Evolutionary conservation across 2,888 invertebrate species (phyloP).

Genomic region (Toxonevra muliebris): DNA sequence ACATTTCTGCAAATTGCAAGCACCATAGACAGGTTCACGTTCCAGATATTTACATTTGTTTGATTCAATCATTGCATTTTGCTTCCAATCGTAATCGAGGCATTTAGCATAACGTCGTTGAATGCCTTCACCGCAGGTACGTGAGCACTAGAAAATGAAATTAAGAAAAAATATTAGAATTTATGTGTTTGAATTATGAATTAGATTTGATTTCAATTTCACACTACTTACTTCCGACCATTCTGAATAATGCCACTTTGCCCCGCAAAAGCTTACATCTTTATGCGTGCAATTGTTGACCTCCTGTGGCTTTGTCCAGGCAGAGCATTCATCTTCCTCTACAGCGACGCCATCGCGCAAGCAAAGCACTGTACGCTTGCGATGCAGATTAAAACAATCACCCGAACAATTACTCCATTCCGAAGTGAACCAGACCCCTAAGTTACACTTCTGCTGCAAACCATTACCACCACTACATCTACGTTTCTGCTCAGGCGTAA

Average conservation of each 20-base stretch:
- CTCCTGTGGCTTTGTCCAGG: conserved; percentile 72
- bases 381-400: conserved; percentile 57
- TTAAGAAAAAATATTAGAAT: conserved; percentile 5
- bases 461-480: conserved; percentile 67
- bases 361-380: conserved; percentile 51
- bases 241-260: conserved; percentile 69
- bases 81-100: conserved; percentile 60
- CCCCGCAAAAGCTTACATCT: conserved; percentile 52
- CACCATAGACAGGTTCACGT: conserved; percentile 64
- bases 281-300: conserved; percentile 70
- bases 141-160: conserved; percentile 66
- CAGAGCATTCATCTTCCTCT: conserved; percentile 64
- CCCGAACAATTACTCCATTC: conserved; percentile 69
- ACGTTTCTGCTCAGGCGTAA: conserved; percentile 71
- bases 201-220: no score
- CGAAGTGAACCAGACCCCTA: conserved; percentile 83
- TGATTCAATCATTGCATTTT: conserved; percentile 62
- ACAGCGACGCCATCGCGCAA: conserved; percentile 49
- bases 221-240: conserved; percentile 67
- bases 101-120: conserved; percentile 69
- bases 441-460: conserved; percentile 71
- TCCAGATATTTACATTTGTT: conserved; percentile 65
- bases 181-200: background rate
- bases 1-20: conserved; percentile 67
- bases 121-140: conserved; percentile 68